Evolutionary conservation across 2,888 invertebrate species (phyloP).

Genomic region (Mactromeris polynyma): DNA sequence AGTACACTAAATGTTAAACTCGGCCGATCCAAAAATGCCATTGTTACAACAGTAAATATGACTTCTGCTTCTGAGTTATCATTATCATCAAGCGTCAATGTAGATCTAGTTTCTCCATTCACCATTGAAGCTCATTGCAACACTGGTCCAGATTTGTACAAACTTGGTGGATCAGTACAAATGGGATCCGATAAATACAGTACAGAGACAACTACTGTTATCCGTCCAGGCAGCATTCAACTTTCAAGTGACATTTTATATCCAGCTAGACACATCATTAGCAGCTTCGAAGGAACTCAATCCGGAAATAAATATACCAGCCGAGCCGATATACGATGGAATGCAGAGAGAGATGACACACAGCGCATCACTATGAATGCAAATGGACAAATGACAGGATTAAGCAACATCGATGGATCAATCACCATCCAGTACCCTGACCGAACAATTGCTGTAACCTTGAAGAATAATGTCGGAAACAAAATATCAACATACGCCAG

Average conservation of each 20-base stretch:
- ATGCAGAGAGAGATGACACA: conserved; percentile 74
- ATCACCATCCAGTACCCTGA: conserved; percentile 64
- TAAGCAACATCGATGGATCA: conserved; percentile 62
- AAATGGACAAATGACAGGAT: conserved; percentile 53
- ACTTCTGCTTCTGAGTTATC: conserved; percentile 56
- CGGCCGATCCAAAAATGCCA: conserved; percentile 64
- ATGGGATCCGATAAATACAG: conserved; percentile 71
- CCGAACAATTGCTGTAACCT: conserved; percentile 58
- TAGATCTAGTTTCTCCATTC: conserved; percentile 65
- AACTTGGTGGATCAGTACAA: conserved; percentile 53
- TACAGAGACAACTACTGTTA: conserved; percentile 54
- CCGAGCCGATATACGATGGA: conserved; percentile 74
- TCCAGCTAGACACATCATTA: conserved; percentile 71
- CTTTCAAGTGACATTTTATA: conserved; percentile 64
- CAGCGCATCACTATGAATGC: conserved; percentile 61
- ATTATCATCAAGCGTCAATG: conserved; percentile 69
- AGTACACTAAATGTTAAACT: conserved; percentile 68
- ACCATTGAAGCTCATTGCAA: conserved; percentile 65
- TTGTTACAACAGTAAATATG: conserved; percentile 67
- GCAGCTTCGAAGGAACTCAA: conserved; percentile 67
- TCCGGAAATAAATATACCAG: conserved; percentile 57
- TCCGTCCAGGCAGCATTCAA: conserved; percentile 67
- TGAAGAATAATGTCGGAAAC: conserved; percentile 64
- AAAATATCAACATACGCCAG: conserved; percentile 70
- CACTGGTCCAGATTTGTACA: conserved; percentile 67